Base-by-base conservation (phyloP, 1,140 invertebrate genomes). In the Hycleus phaleratus region DNA sequence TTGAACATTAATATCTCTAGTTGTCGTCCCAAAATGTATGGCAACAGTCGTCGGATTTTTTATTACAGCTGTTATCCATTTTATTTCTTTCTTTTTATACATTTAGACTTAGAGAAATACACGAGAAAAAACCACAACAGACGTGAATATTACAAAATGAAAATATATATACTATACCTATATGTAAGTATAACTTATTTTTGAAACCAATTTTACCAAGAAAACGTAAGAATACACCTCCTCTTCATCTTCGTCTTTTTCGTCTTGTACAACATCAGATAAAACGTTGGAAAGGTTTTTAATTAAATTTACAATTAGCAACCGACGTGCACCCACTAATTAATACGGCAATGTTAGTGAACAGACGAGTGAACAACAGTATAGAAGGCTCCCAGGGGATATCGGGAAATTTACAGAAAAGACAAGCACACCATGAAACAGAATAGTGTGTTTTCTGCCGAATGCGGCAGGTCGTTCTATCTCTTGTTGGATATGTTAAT, bases 251-350 rank as follows among this genome's bases (percentile, higher is more conserved):
- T 18, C 1, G 18, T 18, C 18, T 18, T 18, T 18, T 18, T 60
- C 48, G 18, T 44, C 52, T 58, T 25, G 44, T 55, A 38, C 11
- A n/a, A 60, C 56, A 68, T 66, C 64, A 61, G 66, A 68, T 63
- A 66, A 64, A 11, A 54, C 32, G 57, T 56, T 46, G 49, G 60
- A 51, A 44, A 51, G 58, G 61, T 59, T 56, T 68, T 68, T 68
- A 68, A 68, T 68, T 68, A 68, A 67, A 65, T 62, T 68, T 62
- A 65, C 67, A 68, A 68, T 68, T 68, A 67, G 65, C 64, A 64
- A 49, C 56, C 63, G 65, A 67, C 65, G 63, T 67, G 61, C 67
- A 68, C 65, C 65, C 63, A 63, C 67, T 68, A 68, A 68, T 68
- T 68, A 68, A 68, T 65, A 67, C 63, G 63, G 56, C 49, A 62